Base-by-base conservation (phyloP, 2,888 invertebrate genomes). In the Amblyteles armatorius region DNA sequence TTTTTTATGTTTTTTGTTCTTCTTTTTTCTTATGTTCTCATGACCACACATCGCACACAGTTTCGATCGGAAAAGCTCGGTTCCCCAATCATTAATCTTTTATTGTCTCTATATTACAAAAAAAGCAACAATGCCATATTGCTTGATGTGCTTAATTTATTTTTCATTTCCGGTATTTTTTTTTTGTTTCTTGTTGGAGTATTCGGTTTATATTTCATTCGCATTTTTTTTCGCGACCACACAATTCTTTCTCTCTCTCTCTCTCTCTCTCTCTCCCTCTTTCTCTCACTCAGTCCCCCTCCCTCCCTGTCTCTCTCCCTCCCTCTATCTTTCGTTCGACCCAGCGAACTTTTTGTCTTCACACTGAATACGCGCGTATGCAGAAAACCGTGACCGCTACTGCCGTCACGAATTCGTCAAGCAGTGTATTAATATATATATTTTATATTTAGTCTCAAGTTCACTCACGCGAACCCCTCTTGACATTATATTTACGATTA, bases 51-150 rank as follows among this genome's bases (percentile, higher is more conserved):
- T 68, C 77, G 50, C 73, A 72, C 76, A 83, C 76, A 77, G 71
- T 72, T 73, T 72, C 55, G 55, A 81, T 73, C 26, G 63, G 55
- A n/a, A 63, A 81, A 65, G 73, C 50, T 48, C 48, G 36, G 52
- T 74, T 74, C 57, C 22, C n/a, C 67, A 50, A 78, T 74, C 52
- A 33, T 52, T 63, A 50, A 68, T 87, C 79, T 71, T 88, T 88
- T 89, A 89, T 89, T 89, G 88, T 89, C 89, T 85, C 88, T 89
- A 89, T 88, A 85, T 89, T 89, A 88, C 87, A 88, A 86, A 87
- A 88, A 79, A 89, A 86, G 85, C 87, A 88, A 88, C 86, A 77
- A 85, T 84, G 86, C 87, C 84, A 88, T 87, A 87, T 86, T 88
- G 84, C 88, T 88, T 79, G 79, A 78, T 81, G 80, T 68, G 81